These are phyloP conservation scores for Meghimatium bilineatum DNA, from an alignment of 2,888 invertebrate genomes.

Conservation along the genomic window DNA sequence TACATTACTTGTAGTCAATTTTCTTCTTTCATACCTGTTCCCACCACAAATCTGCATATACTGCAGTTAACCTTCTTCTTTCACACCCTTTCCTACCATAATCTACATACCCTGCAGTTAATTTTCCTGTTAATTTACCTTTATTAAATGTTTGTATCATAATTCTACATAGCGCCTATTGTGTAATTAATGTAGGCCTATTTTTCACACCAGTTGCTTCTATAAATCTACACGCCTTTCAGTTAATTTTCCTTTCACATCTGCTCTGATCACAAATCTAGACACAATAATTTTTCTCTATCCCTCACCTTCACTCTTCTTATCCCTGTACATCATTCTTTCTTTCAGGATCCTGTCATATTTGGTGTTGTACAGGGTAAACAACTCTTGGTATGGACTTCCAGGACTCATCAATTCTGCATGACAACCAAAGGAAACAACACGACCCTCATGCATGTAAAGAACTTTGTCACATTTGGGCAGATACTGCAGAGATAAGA, in stretches of 20 bases:
- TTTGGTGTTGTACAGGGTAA: slow-evolving; percentile 68
- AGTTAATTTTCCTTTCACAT: neutral
- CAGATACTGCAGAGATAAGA: slow-evolving; percentile 78
- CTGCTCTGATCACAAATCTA: neutral
- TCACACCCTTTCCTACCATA: neutral
- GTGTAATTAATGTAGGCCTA: too few relatives aligned
- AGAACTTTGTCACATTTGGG: slow-evolving; percentile 81
- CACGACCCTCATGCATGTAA: slow-evolving; percentile 80
- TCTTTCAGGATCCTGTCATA: slow-evolving; percentile 56
- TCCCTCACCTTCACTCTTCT: slow-evolving; percentile 17
- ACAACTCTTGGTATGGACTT: slow-evolving; percentile 73
- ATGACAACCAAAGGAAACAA: slow-evolving; percentile 81
- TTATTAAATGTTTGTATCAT: too few relatives aligned
- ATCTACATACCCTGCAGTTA: neutral
- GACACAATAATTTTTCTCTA: neutral
- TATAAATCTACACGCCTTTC: neutral
- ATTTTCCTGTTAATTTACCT: neutral
- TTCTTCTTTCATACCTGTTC: neutral
- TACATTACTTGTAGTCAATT: too few relatives aligned
- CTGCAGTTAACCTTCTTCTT: neutral
- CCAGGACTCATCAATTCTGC: slow-evolving; percentile 77
- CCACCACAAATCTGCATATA: neutral
- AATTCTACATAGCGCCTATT: too few relatives aligned
- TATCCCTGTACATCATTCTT: slow-evolving; percentile 45
- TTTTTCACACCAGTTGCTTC: neutral